phyloP scores from a whole-genome alignment of 2,113 vertebrate species.

The Phainopepla nitens region DNA sequence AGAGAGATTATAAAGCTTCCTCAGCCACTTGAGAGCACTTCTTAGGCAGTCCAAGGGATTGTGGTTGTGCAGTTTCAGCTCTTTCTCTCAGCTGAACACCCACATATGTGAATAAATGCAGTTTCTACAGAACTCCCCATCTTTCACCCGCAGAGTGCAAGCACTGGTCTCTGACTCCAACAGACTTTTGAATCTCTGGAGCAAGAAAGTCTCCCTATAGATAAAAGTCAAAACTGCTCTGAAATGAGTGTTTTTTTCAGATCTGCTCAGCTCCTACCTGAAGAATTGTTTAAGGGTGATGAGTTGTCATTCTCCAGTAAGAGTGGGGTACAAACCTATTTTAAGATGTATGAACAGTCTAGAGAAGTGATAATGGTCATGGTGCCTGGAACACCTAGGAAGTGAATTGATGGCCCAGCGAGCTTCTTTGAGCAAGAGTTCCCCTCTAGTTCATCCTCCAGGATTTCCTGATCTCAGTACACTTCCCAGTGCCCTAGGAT shows the following conservation, averaged over 20 bases:
- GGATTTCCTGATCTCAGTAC: not conserved
- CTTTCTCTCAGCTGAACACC: not conserved
- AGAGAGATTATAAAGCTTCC: not conserved
- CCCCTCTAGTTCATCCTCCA: not conserved
- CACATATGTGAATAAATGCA: not conserved
- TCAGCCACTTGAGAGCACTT: not conserved
- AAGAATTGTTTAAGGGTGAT: not conserved
- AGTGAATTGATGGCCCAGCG: not conserved
- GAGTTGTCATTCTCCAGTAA: not conserved
- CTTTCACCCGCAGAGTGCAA: not conserved
- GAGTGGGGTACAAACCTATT: not conserved
- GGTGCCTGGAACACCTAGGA: not conserved
- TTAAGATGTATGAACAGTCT: not conserved
- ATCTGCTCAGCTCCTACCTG: not conserved
- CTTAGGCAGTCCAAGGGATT: not conserved
- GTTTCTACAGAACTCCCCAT: not conserved
- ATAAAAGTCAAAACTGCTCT: not conserved
- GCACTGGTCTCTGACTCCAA: not conserved
- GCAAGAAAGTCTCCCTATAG: not conserved
- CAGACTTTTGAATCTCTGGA: not conserved
- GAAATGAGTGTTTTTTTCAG: not conserved
- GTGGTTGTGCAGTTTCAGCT: not conserved
- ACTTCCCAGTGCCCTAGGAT: not conserved
- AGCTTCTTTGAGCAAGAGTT: not conserved
- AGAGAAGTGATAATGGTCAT: rapidly evolving